Base-by-base conservation (phyloP, 2,113 vertebrate species). In the Zosterops hypoxanthus region DNA sequence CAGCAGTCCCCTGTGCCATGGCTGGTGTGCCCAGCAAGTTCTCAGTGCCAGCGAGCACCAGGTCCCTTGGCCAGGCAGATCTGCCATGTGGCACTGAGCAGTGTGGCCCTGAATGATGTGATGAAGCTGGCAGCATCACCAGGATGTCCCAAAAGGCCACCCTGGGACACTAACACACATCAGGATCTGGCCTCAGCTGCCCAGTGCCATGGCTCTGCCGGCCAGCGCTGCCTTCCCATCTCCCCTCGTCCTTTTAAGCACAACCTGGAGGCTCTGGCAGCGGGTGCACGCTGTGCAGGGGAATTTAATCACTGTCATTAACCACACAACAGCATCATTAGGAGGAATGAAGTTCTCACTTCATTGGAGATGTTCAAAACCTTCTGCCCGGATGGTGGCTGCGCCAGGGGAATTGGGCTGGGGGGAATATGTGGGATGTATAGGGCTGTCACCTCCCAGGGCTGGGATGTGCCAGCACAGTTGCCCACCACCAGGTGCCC, bases 241-340 rank as follows among this genome's bases (percentile, higher is more conserved):
- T 95, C 73, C 61, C 66, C 26, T 80, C 14, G 19, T 92, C 96
- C 95, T 96, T 96, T 75, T 46, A 52, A 79, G 66, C 9, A 3
- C 28, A 78, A 71, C 73, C 80, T 18, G 10, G 92, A 89, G 90
- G 80, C 2, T 2, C 82, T 84, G 65, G 90, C 84, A 65, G 73
- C 20, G 3, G 20, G 87, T 63, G 92, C 91, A 21, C 9, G 4
- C 86, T 94, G 96, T 72, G 92, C 87, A 76, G 89, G 88, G 81
- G 89, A 95, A 90, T 93, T 92, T 97, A 96, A 97, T 97, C 94
- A 84, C 95, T 81, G 8, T 96, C 97, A 97, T 97, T 97, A 97
- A 86, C 88, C 15, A 4, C 82, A 90, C 95, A 81, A 77, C 92
- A 86, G 90, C 90, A 69, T 96, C 94, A 81, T 96, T 97, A 94